Evolutionary conservation across 2,113 vertebrate genomes (phyloP).

Genomic region (Litocranius walleri): DNA sequence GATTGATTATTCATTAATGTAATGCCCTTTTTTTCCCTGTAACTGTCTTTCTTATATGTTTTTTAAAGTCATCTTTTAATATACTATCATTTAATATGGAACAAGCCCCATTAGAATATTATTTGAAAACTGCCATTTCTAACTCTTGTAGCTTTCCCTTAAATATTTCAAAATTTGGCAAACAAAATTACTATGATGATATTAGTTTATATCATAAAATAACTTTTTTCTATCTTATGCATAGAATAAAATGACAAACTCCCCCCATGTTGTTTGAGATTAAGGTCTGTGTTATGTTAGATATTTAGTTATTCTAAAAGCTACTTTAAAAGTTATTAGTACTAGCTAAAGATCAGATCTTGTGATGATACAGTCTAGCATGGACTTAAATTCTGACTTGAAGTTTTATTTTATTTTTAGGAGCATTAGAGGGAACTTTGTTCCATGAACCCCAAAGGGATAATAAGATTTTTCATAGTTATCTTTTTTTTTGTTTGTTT

Average conservation of each 20-base stretch:
- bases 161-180: conserved; percentile 31
- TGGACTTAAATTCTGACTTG: neutral
- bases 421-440: neutral
- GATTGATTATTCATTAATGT: neutral
- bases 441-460: neutral
- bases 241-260: neutral
- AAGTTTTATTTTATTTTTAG: neutral
- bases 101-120: neutral
- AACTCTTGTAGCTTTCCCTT: neutral
- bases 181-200: neutral
- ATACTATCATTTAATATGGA: neutral
- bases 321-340: neutral
- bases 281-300: neutral
- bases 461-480: neutral
- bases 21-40: neutral
- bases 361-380: neutral
- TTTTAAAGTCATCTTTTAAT: neutral
- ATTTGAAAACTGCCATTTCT: neutral
- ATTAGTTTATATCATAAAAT: neutral
- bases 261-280: neutral
- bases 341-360: neutral
- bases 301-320: neutral
- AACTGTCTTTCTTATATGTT: neutral
- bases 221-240: neutral
- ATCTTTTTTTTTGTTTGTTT: neutral